Percentiles rank a stretch among this genome's conserved stretches.
phyloP scores from a whole-genome alignment of 2,113 vertebrate genomes.

The Poeciliopsis turrubarensis region DNA sequence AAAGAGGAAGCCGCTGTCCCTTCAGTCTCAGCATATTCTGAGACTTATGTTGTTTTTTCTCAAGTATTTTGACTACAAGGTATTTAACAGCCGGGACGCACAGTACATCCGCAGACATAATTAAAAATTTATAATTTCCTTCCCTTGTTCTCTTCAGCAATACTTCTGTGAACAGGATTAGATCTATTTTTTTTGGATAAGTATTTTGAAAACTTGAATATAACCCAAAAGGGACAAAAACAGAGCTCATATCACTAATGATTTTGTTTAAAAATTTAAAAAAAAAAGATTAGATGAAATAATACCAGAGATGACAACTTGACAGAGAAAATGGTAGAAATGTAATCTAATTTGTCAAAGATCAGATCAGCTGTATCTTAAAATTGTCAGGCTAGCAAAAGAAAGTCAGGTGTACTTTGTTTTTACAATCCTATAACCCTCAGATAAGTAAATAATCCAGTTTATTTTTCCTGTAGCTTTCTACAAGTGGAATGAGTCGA shows the following conservation, averaged over 20 bases:
- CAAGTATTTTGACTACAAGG: slow-evolving; percentile 40
- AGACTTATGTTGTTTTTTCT: slow-evolving; percentile 26
- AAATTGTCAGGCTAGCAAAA: neutral
- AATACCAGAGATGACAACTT: no score
- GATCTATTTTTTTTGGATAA: neutral
- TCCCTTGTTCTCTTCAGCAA: slow-evolving; percentile 34
- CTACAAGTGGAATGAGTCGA: slow-evolving; percentile 2
- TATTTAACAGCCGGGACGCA: slow-evolving; percentile 37
- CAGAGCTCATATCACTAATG: slow-evolving; percentile 15
- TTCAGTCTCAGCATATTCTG: neutral
- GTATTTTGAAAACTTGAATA: slow-evolving; percentile 17
- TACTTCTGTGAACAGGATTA: neutral
- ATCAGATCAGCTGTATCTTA: neutral
- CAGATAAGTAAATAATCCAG: neutral
- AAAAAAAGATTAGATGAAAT: no score
- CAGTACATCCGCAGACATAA: slow-evolving; percentile 57
- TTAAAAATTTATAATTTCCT: slow-evolving; percentile 67
- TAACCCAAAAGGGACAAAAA: slow-evolving; percentile 6
- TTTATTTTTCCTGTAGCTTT: slow-evolving; percentile 10
- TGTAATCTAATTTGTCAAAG: neutral
- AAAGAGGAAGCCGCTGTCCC: slow-evolving; percentile 26
- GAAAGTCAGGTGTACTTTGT: neutral
- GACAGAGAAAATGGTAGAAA: no score
- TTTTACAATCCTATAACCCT: neutral
- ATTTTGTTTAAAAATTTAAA: no score